Evolutionary conservation across 1,140 invertebrate genomes (phyloP).

Genomic region (Musca vetustissima): DNA sequence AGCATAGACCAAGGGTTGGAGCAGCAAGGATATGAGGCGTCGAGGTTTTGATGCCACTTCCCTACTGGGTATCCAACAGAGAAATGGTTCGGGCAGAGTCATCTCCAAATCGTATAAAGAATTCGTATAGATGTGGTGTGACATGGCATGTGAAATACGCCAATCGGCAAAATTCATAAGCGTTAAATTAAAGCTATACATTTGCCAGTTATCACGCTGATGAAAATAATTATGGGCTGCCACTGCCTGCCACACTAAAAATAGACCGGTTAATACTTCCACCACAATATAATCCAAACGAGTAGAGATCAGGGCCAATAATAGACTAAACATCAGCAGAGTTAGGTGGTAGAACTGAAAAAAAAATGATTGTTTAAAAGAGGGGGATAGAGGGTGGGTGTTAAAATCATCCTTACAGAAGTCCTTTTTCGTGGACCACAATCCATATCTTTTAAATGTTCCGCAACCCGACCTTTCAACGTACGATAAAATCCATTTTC

Average conservation of each 20-base stretch:
- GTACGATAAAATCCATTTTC: conserved; percentile 58
- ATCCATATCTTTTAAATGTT: conserved; percentile 58
- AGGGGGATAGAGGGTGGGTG: too few species aligned
- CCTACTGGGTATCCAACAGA: conserved; percentile 64
- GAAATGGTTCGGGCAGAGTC: conserved; percentile 67
- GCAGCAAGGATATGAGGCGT: conserved; percentile 56
- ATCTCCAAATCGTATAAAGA: conserved; percentile 78
- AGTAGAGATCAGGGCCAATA: conserved; percentile 59
- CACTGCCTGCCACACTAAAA: conserved; percentile 61
- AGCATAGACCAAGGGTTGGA: conserved; percentile 58
- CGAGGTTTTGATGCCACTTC: conserved; percentile 54
- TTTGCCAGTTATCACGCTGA: conserved; percentile 74
- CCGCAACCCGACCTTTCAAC: conserved; percentile 55
- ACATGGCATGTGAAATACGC: conserved; percentile 74
- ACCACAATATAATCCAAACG: conserved; percentile 52
- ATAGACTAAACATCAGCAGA: conserved; percentile 58
- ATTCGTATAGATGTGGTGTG: conserved; percentile 80
- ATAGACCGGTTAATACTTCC: conserved; percentile 58
- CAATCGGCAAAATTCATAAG: conserved; percentile 68
- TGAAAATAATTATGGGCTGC: conserved; percentile 82
- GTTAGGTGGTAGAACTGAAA: conserved; percentile 38
- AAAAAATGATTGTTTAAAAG: neutral
- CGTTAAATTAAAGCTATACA: conserved; percentile 76
- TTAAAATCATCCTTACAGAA: conserved; percentile 32
- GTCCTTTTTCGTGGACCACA: conserved; percentile 37